These are phyloP conservation scores for Sesia bembeciformis DNA, from an alignment of 2,888 invertebrate genomes.

Conservation along the genomic window DNA sequence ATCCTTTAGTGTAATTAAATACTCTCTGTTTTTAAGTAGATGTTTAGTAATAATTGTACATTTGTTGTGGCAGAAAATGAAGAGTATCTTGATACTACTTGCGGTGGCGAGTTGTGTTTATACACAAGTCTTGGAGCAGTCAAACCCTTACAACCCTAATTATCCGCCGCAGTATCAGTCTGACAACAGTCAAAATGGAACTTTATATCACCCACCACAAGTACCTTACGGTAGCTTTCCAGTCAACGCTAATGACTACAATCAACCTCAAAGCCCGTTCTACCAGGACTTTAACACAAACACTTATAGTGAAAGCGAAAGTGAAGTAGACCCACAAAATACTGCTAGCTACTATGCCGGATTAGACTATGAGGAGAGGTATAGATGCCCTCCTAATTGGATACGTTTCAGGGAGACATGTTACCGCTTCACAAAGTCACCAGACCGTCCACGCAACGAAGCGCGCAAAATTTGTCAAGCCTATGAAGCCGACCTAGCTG, in stretches of 20 bases:
- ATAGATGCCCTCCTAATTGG: slow-evolving; percentile 90
- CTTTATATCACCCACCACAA: slow-evolving; percentile 42
- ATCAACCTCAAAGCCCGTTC: slow-evolving; percentile 52
- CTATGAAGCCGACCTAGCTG: slow-evolving; percentile 85
- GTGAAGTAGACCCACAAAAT: slow-evolving; percentile 53
- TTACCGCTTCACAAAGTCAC: slow-evolving; percentile 92
- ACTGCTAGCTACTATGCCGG: slow-evolving; percentile 55
- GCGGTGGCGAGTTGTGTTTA: slow-evolving; percentile 36
- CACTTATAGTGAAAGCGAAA: slow-evolving; percentile 41
- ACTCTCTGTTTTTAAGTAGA: slow-evolving; percentile 10
- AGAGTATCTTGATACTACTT: slow-evolving; percentile 36
- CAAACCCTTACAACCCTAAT: slow-evolving; percentile 41
- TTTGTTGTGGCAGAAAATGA: slow-evolving; percentile 33
- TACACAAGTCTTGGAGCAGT: slow-evolving; percentile 42
- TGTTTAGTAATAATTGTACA: background rate
- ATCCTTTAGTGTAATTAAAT: background rate
- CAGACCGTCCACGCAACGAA: slow-evolving; percentile 84
- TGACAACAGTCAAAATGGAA: slow-evolving; percentile 37
- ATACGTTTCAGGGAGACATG: slow-evolving; percentile 86
- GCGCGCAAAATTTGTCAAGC: slow-evolving; percentile 89
- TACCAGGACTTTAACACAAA: slow-evolving; percentile 54
- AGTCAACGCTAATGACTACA: slow-evolving; percentile 48
- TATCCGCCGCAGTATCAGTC: slow-evolving; percentile 38
- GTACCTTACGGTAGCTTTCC: slow-evolving; percentile 59
- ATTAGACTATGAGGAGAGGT: slow-evolving; percentile 57